These are phyloP conservation scores for Spongia lamella DNA, from an alignment of 37 sponge, comb jelly and placozoan species.

Conservation along the genomic window DNA sequence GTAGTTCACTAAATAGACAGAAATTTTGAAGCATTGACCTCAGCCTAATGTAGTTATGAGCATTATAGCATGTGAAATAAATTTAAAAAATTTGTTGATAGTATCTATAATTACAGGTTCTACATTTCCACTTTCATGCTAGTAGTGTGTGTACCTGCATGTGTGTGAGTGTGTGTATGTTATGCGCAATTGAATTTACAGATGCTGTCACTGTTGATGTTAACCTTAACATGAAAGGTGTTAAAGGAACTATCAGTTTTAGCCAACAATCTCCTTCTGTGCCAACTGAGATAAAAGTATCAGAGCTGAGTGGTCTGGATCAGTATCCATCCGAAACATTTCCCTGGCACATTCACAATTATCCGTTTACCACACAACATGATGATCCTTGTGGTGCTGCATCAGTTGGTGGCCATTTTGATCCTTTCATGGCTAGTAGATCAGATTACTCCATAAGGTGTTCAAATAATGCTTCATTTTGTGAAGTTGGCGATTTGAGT, in stretches of 20 bases:
- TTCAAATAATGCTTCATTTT: background rate
- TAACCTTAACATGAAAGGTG: conserved; percentile 44
- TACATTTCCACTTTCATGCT: no score
- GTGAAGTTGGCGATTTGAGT: conserved; percentile 76
- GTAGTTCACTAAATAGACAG: no score
- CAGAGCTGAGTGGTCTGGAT: conserved; percentile 30
- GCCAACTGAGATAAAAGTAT: conserved; percentile 30
- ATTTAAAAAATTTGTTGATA: no score
- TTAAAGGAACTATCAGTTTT: conserved; percentile 62
- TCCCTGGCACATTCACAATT: conserved; percentile 65
- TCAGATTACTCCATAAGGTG: conserved; percentile 21
- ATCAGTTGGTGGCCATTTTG: conserved; percentile 45
- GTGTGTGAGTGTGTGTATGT: no score
- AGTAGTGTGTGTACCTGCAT: no score
- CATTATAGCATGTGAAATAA: no score
- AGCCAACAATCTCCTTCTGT: conserved; percentile 19
- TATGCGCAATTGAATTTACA: no score
- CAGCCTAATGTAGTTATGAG: no score
- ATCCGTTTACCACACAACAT: conserved; percentile 24
- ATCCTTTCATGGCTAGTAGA: conserved; percentile 40
- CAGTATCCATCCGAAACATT: conserved; percentile 1
- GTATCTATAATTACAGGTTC: no score
- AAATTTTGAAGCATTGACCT: no score
- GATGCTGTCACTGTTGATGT: conserved; percentile 13
- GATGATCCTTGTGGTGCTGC: conserved; percentile 12